Evolutionary conservation across 2,888 invertebrate genomes (phyloP).

Genomic region (Aricia artaxerxes): DNA sequence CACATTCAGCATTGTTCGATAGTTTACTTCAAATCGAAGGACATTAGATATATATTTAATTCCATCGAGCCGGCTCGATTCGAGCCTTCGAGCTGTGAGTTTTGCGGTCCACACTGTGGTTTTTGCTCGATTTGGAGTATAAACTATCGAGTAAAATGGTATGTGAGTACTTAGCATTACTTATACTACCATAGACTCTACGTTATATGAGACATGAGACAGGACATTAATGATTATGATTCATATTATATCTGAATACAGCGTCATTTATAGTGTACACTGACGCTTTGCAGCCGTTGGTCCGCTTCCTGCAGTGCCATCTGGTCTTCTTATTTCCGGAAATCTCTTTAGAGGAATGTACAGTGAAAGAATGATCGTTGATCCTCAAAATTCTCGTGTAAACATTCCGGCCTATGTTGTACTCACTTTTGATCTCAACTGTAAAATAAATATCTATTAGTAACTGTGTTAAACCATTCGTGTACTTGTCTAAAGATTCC

Average conservation of each 20-base stretch:
- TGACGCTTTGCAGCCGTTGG: conserved; percentile 47
- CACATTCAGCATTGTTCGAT: too few species aligned
- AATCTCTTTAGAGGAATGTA: conserved; percentile 31
- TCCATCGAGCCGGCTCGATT: too few species aligned
- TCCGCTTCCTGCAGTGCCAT: conserved; percentile 46
- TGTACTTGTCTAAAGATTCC: too few species aligned
- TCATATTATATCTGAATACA: conserved; percentile 42
- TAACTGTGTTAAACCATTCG: neutral
- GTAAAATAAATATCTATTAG: neutral
- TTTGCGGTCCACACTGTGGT: too few species aligned
- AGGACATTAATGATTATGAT: conserved; percentile 44
- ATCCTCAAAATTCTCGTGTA: conserved; percentile 41
- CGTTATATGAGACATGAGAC: too few species aligned
- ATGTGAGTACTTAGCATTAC: too few species aligned
- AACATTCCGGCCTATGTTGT: conserved; percentile 30
- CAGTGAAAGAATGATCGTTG: conserved; percentile 36
- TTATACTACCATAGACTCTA: too few species aligned
- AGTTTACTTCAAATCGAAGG: too few species aligned
- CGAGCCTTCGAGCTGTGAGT: too few species aligned
- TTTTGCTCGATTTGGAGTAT: too few species aligned
- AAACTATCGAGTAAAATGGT: too few species aligned
- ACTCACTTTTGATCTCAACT: conserved; percentile 16
- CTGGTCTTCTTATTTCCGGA: conserved; percentile 34
- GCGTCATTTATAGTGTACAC: conserved; percentile 43
- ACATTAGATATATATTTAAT: too few species aligned